Evolutionary conservation across 2,888 invertebrate genomes (phyloP).

Genomic region (Belgica antarctica): DNA sequence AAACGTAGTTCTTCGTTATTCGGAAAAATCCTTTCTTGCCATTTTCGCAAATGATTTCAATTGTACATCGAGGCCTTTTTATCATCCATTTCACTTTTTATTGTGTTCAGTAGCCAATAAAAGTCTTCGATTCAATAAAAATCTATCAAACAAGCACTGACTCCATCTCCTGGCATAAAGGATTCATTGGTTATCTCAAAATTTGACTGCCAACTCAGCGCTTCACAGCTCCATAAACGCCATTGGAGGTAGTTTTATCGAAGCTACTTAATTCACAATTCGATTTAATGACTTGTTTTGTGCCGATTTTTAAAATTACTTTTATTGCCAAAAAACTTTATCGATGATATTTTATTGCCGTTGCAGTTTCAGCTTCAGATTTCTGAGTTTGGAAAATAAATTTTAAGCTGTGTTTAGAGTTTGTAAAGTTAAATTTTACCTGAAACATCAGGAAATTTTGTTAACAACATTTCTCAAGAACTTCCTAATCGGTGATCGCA

Average conservation of each 20-base stretch:
- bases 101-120: slow-evolving; percentile 12
- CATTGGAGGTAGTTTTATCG: slow-evolving; percentile 22
- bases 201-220: background rate
- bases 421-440: no score
- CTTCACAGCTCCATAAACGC: background rate
- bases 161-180: no score
- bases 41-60: slow-evolving; percentile 14
- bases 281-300: slow-evolving; percentile 36
- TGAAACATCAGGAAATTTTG: no score
- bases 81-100: slow-evolving; percentile 13
- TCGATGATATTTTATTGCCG: slow-evolving; percentile 37
- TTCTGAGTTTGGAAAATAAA: slow-evolving; percentile 17
- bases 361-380: slow-evolving; percentile 22
- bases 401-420: no score
- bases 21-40: slow-evolving; percentile 1
- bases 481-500: no score
- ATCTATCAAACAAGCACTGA: background rate
- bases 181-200: no score
- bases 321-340: slow-evolving; percentile 37
- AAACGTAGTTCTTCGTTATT: background rate
- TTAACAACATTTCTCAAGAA: no score
- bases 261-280: slow-evolving; percentile 38
- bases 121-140: slow-evolving; percentile 19
- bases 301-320: slow-evolving; percentile 33
- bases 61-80: background rate